Evolutionary conservation across 2,113 vertebrate genomes (phyloP), one percentile per base, ranked within the genome.

Genomic region (Mixornis gularis): DNA sequence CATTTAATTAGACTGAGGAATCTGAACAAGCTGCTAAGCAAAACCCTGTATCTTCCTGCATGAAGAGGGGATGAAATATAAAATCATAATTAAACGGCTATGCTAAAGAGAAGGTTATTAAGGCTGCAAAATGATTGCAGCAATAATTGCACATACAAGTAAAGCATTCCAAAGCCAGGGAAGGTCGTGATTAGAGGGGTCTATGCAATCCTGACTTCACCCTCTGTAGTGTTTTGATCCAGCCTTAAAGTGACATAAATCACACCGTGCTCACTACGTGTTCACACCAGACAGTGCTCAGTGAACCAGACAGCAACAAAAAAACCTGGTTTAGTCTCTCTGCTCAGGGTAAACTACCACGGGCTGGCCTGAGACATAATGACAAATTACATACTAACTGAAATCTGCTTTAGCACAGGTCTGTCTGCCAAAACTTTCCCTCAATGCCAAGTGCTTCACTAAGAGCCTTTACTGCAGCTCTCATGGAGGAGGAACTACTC

Each of bases 221-320:
- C 5, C 13, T 76, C 44, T 65, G 18, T 2, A 51, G 38, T 1
- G 29, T 46, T 79, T 25, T 0, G 2, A 49, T 43, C 16, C 55
- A 68, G 21, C 15, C 46, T 46, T n/a, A 20, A 46, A 69, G 24
- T 65, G 38, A 21, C 13, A 26, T 4, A 43, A 46, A 43, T 11
- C 7, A 2, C 26, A 10, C 20, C 15, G 6, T 16, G 25, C 41
- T 51, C 5, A 0, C 40, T 53, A 0, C 1, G 3, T 21, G 24
- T 2, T 29, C 34, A 11, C 49, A 68, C 13, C 4, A 24, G 17
- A 41, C 46, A 36, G 25, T 0, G 1, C 43, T 44, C 21, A 19
- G 62, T 4, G 19, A 78, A 32, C 4, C 9, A 32, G 18, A 27
- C 10, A n/a, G 20, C 49, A 58, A 3, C n/a, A 25, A 68, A 41